A percentile compares a stretch with the other conserved stretches of the same genome.
Conservation (phyloP, 2,797 vertebrate genomes). For the Nasua narica region DNA sequence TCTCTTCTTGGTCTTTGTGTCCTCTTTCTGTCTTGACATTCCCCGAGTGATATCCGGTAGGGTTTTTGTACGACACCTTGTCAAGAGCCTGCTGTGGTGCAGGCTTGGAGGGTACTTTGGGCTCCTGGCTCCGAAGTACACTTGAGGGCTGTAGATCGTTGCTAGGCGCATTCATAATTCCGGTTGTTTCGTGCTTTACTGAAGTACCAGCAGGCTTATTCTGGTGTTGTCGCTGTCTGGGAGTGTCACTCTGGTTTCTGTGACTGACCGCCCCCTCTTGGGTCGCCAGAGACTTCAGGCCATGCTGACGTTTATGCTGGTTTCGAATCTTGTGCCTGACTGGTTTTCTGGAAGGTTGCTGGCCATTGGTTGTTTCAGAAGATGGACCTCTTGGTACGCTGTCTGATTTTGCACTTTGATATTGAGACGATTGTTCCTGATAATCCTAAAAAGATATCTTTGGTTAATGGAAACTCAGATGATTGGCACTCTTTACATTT, state of each 20-base stretch:
- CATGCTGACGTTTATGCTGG: background rate
- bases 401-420: background rate
- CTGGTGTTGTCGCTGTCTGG: background rate
- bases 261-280: background rate
- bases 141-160: constrained; percentile 22
- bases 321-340: constrained; percentile 6
- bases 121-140: constrained; percentile 35
- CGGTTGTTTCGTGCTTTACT: background rate
- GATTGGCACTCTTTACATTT: background rate
- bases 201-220: background rate
- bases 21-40: constrained; percentile 23
- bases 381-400: background rate
- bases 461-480: constrained; percentile 4
- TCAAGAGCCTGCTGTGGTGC: background rate
- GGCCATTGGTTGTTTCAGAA: background rate
- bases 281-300: background rate
- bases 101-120: constrained; percentile 44
- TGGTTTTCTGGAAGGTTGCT: background rate
- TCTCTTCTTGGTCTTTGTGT: background rate
- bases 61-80: background rate
- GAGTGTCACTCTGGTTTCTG: background rate
- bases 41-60: background rate
- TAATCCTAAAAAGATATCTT: constrained; percentile 73
- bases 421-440: constrained; percentile 33
- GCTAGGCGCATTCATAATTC: constrained; percentile 72